Evolutionary conservation across 2,888 invertebrate species (phyloP).

Genomic region (Mythimna albipuncta): DNA sequence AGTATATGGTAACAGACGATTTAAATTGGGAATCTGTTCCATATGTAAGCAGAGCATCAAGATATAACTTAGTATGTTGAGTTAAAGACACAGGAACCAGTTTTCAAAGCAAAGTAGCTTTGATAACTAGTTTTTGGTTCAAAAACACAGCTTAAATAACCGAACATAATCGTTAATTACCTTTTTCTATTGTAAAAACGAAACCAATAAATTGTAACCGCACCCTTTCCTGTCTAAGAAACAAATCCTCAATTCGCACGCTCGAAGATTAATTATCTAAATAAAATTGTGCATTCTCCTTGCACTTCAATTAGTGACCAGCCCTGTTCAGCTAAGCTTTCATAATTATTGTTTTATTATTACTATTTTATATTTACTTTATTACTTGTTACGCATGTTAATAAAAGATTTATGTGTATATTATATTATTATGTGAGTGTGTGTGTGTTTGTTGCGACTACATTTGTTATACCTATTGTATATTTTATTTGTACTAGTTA

Average conservation of each 20-base stretch:
- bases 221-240: conserved; percentile 48
- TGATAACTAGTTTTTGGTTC: neutral
- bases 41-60: too few species aligned
- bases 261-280: conserved; percentile 65
- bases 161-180: neutral
- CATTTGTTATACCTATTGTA: too few species aligned
- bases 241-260: conserved; percentile 62
- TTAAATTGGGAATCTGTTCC: too few species aligned
- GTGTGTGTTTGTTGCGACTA: too few species aligned
- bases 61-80: too few species aligned
- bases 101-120: neutral
- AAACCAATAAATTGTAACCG: conserved; percentile 40
- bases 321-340: conserved; percentile 45
- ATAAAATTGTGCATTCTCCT: conserved; percentile 63
- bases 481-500: too few species aligned
- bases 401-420: too few species aligned
- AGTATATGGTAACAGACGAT: too few species aligned
- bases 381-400: too few species aligned
- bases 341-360: neutral
- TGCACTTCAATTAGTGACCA: conserved; percentile 70
- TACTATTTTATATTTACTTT: too few species aligned
- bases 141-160: neutral
- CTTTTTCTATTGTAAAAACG: neutral
- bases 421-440: too few species aligned
- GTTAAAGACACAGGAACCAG: too few species aligned